These are phyloP conservation scores for Rhadinocentrus ornatus DNA, from an alignment of 2,797 vertebrate species.

Conservation along the genomic window DNA sequence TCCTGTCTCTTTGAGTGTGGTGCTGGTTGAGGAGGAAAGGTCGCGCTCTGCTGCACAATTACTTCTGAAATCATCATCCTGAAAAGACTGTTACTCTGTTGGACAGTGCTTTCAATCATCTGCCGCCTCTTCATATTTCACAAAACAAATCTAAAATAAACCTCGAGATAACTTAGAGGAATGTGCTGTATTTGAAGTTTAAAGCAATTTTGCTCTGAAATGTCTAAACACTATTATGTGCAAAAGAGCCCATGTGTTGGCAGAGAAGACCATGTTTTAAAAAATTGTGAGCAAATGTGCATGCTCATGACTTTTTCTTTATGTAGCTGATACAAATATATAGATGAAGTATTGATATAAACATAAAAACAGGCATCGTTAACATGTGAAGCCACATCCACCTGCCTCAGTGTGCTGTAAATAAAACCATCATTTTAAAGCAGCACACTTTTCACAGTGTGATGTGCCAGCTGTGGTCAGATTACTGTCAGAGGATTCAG, in stretches of 20 bases:
- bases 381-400: not conserved
- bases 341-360: not conserved
- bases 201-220: no score
- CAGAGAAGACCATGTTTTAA: not conserved
- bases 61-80: conserved; percentile 23
- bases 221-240: no score
- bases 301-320: not conserved
- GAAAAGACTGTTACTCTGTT: not conserved
- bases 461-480: no score
- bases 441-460: not conserved
- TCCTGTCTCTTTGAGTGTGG: conserved; percentile 17
- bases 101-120: conserved; percentile 5
- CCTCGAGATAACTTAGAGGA: not conserved
- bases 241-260: no score
- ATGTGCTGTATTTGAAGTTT: no score
- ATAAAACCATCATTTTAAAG: not conserved
- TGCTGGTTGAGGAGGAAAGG: conserved; percentile 14
- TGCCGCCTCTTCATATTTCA: not conserved
- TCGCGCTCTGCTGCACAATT: conserved; percentile 46
- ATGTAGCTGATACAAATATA: not conserved
- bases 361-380: not conserved
- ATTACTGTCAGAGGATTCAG: not conserved
- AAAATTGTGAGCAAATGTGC: not conserved
- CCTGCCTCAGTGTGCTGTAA: not conserved
- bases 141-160: conserved; percentile 20